These are phyloP conservation scores for Atethmia centrago DNA, from an alignment of 2,888 invertebrate species.

Conservation along the genomic window DNA sequence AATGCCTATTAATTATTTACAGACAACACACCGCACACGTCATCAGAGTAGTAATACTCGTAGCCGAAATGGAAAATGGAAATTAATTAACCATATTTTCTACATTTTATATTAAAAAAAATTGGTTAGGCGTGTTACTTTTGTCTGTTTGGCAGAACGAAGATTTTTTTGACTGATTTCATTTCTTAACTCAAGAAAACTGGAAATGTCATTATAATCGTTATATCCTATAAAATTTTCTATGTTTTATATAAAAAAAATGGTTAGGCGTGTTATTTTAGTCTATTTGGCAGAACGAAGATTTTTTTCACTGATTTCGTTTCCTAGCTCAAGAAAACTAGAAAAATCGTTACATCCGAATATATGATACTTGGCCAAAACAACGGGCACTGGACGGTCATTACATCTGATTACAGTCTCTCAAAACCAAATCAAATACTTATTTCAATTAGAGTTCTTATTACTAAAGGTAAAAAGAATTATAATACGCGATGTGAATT, in stretches of 20 bases:
- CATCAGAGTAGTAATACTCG: background rate
- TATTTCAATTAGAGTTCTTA: background rate
- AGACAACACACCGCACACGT: background rate
- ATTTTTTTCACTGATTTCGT: background rate
- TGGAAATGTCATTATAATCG: no score
- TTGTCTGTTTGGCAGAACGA: background rate
- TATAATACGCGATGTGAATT: background rate
- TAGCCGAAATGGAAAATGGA: background rate
- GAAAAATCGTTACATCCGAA: background rate
- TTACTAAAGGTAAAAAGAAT: background rate
- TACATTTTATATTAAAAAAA: background rate
- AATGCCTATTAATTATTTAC: background rate
- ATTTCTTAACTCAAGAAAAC: background rate
- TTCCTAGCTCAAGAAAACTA: background rate
- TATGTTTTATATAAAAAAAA: background rate
- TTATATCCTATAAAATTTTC: background rate
- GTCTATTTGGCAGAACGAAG: background rate
- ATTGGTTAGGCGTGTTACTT: background rate
- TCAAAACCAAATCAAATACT: background rate
- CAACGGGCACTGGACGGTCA: no score
- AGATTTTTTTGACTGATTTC: background rate
- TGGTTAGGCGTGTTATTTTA: background rate
- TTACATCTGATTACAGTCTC: background rate
- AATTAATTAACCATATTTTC: background rate
- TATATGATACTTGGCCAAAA: no score